Conservation (phyloP, 2,797 vertebrate genomes). For the Agapornis canus region DNA sequence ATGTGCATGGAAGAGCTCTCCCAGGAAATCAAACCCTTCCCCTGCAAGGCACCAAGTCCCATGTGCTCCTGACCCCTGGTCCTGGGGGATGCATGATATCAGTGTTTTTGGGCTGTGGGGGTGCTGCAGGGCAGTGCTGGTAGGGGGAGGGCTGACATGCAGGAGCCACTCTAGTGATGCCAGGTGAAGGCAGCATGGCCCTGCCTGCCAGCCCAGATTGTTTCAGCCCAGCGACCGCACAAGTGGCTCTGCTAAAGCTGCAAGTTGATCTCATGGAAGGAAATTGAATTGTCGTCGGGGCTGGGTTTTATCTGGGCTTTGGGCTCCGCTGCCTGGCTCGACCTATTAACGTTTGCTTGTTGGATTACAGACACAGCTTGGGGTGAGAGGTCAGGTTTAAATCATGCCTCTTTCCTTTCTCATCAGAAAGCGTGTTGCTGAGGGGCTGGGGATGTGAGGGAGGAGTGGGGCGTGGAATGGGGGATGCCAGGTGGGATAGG, state of each 20-base stretch:
- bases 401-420: slow-evolving; percentile 1
- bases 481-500: neutral
- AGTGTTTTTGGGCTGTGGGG: neutral
- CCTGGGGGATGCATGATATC: neutral
- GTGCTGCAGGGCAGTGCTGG: neutral
- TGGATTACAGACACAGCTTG: slow-evolving; percentile 68
- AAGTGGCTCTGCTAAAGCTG: slow-evolving; percentile 75
- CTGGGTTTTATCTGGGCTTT: slow-evolving; percentile 71
- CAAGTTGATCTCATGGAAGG: slow-evolving; percentile 79
- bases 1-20: neutral
- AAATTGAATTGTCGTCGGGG: slow-evolving; percentile 75
- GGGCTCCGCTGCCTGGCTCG: slow-evolving; percentile 60
- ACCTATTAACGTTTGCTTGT: slow-evolving; percentile 42
- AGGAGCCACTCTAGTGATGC: neutral
- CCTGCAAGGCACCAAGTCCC: neutral
- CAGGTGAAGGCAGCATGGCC: neutral
- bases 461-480: neutral
- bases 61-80: rapidly evolving
- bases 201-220: slow-evolving; percentile 56
- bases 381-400: slow-evolving; percentile 61
- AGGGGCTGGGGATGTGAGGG: neutral
- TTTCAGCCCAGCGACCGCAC: slow-evolving; percentile 50
- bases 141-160: neutral
- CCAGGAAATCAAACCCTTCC: neutral
- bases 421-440: neutral